A percentile compares a stretch with the other conserved stretches of the same genome.
phyloP scores from a whole-genome alignment of 2,113 vertebrate genomes.

The Hydropotes inermis region DNA sequence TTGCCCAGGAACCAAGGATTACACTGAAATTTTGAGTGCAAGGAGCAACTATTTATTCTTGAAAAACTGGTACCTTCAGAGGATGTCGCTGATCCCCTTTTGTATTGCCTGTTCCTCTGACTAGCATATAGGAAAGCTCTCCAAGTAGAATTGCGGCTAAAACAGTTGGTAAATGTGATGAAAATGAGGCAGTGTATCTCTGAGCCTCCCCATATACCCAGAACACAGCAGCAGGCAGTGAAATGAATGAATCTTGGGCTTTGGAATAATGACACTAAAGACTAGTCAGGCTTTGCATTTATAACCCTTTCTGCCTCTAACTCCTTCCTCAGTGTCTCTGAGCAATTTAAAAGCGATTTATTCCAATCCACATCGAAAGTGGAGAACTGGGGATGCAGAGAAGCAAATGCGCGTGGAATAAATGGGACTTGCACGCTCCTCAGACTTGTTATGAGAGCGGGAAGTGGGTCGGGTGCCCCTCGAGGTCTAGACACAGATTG shows the following conservation, averaged over 20 bases:
- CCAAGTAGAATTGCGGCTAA: background rate
- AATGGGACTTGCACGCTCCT: background rate
- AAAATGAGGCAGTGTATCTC: background rate
- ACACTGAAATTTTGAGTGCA: background rate
- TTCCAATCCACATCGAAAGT: background rate
- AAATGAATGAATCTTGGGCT: conserved; percentile 42
- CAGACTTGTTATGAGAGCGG: background rate
- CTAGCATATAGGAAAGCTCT: conserved; percentile 19
- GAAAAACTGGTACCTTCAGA: background rate
- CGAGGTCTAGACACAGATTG: background rate
- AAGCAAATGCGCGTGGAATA: background rate
- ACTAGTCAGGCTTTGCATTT: conserved; percentile 36
- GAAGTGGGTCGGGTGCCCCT: background rate
- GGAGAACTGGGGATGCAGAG: background rate
- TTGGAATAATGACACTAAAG: conserved; percentile 50
- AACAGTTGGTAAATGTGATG: background rate
- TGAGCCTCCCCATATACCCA: background rate
- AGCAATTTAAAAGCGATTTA: conserved; percentile 59
- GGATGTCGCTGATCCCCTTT: conserved; percentile 2
- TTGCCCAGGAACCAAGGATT: background rate
- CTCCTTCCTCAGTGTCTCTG: conserved; percentile 32
- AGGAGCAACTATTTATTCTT: background rate
- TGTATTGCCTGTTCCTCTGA: background rate
- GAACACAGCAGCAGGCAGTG: background rate
- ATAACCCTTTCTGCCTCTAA: conserved; percentile 4